Conservation (phyloP, 2,797 vertebrate genomes). For the Zenarchopterus dispar region DNA sequence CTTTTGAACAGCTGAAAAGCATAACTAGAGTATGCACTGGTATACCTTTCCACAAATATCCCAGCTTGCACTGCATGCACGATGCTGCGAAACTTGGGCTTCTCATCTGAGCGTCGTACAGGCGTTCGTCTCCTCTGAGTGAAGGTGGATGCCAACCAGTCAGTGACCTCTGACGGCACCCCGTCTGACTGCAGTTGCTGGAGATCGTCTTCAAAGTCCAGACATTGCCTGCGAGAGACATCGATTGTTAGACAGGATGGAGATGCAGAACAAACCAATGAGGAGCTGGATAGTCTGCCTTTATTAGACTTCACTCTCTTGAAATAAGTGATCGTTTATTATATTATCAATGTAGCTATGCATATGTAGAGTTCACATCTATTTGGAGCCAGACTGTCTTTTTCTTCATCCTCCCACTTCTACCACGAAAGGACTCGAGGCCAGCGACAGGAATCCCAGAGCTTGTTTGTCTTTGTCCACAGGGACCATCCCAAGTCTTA, state of each 20-base stretch:
- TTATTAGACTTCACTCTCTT: neutral
- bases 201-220: slow-evolving; percentile 91
- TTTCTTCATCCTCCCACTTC: too few species aligned
- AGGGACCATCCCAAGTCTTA: too few species aligned
- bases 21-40: neutral
- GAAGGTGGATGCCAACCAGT: slow-evolving; percentile 93
- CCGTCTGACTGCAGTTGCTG: slow-evolving; percentile 90
- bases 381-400: too few species aligned
- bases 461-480: too few species aligned
- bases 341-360: neutral
- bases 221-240: slow-evolving; percentile 81
- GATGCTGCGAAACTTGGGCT: slow-evolving; percentile 94
- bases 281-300: neutral
- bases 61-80: slow-evolving; percentile 94
- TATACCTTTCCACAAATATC: slow-evolving; percentile 93
- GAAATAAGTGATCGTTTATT: neutral
- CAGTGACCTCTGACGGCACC: slow-evolving; percentile 91
- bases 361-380: too few species aligned
- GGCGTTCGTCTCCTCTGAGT: slow-evolving; percentile 86
- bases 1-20: neutral
- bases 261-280: neutral
- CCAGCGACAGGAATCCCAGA: too few species aligned
- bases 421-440: too few species aligned
- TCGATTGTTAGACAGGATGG: neutral
- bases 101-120: slow-evolving; percentile 86